Conservation (phyloP, 1,140 invertebrate genomes). For the Drosophila elegans region DNA sequence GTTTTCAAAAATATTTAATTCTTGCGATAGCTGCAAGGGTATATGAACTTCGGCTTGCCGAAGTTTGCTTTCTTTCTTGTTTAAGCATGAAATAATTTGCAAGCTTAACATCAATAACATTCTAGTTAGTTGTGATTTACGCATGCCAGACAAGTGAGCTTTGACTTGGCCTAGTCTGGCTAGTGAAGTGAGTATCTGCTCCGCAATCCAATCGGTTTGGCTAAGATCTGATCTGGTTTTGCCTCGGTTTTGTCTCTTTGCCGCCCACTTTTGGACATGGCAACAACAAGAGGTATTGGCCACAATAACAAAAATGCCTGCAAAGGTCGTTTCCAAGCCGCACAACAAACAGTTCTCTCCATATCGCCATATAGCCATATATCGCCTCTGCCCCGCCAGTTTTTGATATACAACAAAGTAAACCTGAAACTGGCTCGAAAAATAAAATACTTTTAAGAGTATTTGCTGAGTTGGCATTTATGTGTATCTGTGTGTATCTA, state of each 20-base stretch:
- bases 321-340: constrained; percentile 52
- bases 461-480: constrained; percentile 62
- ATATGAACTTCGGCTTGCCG: too few relatives aligned
- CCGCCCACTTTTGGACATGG: constrained; percentile 42
- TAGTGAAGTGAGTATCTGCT: neutral
- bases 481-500: constrained; percentile 1
- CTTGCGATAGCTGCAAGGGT: too few relatives aligned
- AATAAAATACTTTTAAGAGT: constrained; percentile 35
- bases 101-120: constrained; percentile 2
- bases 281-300: constrained; percentile 17
- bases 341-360: constrained; percentile 18
- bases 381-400: constrained; percentile 11
- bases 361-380: constrained; percentile 11
- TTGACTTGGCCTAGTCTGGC: constrained; percentile 26
- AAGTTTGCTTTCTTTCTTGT: too few relatives aligned
- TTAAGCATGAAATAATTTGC: neutral
- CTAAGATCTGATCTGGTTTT: constrained; percentile 26
- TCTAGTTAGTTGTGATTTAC: constrained; percentile 29
- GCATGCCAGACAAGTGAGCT: constrained; percentile 9
- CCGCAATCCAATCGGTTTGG: neutral
- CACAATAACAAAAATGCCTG: constrained; percentile 44
- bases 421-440: constrained; percentile 52
- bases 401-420: constrained; percentile 30
- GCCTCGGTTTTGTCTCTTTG: constrained; percentile 19
- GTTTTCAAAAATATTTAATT: too few relatives aligned